Evolutionary conservation across 2,113 vertebrate species (phyloP), one percentile per base, ranked within the genome.

Genomic region (Chunga burmeisteri): DNA sequence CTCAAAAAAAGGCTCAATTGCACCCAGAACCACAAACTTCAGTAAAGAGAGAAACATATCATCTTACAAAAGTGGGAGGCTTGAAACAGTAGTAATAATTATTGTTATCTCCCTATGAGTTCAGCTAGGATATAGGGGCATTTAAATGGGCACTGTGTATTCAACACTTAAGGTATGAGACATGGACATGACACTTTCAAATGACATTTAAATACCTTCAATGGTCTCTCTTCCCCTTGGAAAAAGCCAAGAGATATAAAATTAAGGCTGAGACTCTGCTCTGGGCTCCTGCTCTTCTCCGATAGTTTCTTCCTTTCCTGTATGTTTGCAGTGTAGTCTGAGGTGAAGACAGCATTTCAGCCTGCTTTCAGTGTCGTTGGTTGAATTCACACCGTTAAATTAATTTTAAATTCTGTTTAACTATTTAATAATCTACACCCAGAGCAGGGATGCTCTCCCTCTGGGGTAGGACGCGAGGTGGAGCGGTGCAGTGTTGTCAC

Each of bases 401-500:
- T 13, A 2, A 18, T 56, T 90, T 72, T 11, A 44, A 65, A 34
- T 81, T 70, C 65, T 50, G 40, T 72, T 59, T 32, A 44, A 19
- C 66, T 78, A 5, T 72, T 47, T 22, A 67, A 40, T 21, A n/a
- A 15, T 4, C 58, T 17, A 13, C 13, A 30, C 40, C 25, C 55
- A 6, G 81, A 5, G 92, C 88, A 22, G 68, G 29, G 68, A 25
- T 26, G 53, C 79, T n/a, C 7, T 36, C 55, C 68, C 59, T 36
- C 13, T 20, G 72, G 8, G 79, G 47, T 3, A 30, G 61, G 78
- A 19, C 2, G 34, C 0, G 5, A 50, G 40, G 27, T 38, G 42
- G 80, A 77, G 80, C 3, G 0, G 46, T 5, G 30, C 81, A 0
- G 12, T 0, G 16, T 3, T 36, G n/a, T 36, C 14, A 7, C 9